A percentile compares a stretch with the other conserved stretches of the same genome.
These are phyloP conservation scores for Troides helena DNA, from an alignment of 2,888 invertebrate species.

Conservation along the genomic window DNA sequence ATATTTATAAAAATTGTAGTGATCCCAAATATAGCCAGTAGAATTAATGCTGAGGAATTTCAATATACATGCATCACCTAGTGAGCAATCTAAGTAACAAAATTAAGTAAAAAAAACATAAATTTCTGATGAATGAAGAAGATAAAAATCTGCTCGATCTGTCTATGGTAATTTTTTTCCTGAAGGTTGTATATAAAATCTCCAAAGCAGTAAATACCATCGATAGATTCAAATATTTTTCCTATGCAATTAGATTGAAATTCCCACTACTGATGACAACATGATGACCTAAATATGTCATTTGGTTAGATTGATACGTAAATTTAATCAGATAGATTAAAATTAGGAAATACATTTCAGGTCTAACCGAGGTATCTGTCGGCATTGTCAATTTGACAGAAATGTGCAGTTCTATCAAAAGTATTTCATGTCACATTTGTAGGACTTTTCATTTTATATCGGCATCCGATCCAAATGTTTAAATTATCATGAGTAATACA, in stretches of 20 bases:
- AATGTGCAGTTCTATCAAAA: conserved; percentile 9
- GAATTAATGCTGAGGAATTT: too few species aligned
- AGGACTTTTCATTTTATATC: conserved; percentile 7
- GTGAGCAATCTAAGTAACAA: background rate
- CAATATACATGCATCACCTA: background rate
- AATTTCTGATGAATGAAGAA: too few species aligned
- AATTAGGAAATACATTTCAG: background rate
- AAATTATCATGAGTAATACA: conserved; percentile 41
- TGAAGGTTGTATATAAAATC: too few species aligned
- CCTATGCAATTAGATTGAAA: background rate
- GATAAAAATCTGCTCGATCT: too few species aligned
- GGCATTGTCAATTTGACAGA: conserved; percentile 10
- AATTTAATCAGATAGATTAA: background rate
- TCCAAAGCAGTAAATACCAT: too few species aligned
- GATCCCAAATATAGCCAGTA: too few species aligned
- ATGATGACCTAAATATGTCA: background rate
- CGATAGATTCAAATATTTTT: background rate
- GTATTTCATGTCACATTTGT: conserved; percentile 21
- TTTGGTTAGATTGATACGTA: background rate
- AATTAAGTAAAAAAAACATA: too few species aligned
- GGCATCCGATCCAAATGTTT: conserved; percentile 12
- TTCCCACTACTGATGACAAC: background rate
- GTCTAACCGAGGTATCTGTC: background rate
- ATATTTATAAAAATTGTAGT: too few species aligned
- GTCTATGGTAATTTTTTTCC: too few species aligned